A percentile compares a stretch with the other conserved stretches of the same genome.
Evolutionary conservation across 92 coral and sea anemone species (phyloP).

Genomic region (Actinostola sp.): DNA sequence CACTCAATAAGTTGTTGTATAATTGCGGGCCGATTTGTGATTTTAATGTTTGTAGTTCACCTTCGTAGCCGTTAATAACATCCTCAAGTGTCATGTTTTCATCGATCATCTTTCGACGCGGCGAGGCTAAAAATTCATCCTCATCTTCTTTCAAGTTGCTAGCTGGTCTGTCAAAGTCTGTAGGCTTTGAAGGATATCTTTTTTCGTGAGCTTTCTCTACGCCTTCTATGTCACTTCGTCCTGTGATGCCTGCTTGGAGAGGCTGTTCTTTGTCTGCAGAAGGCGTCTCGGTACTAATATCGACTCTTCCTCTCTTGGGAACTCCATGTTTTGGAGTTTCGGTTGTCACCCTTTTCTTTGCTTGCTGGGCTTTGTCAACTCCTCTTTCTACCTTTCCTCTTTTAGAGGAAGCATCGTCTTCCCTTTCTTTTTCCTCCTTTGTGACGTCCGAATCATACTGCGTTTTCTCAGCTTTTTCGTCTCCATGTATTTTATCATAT

Average conservation of each 20-base stretch:
- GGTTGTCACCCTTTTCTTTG: background rate
- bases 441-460: background rate
- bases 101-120: constrained; percentile 22
- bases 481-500: background rate
- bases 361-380: background rate
- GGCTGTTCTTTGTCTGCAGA: background rate
- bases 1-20: constrained; percentile 4
- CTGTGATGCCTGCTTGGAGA: background rate
- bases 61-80: constrained; percentile 52
- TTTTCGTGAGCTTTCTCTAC: background rate
- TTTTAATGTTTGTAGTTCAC: constrained; percentile 49
- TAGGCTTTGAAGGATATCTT: background rate
- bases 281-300: background rate
- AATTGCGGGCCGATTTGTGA: constrained; percentile 57
- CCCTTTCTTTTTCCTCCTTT: background rate
- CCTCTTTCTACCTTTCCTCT: background rate
- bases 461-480: background rate
- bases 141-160: background rate
- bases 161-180: background rate
- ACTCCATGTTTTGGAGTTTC: background rate
- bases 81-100: constrained; percentile 62
- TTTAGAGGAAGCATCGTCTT: background rate
- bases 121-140: background rate
- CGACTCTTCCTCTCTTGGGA: background rate
- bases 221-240: background rate